Base-by-base conservation (phyloP, 2,888 invertebrate genomes). In the Pristionchus maxplancki region DNA sequence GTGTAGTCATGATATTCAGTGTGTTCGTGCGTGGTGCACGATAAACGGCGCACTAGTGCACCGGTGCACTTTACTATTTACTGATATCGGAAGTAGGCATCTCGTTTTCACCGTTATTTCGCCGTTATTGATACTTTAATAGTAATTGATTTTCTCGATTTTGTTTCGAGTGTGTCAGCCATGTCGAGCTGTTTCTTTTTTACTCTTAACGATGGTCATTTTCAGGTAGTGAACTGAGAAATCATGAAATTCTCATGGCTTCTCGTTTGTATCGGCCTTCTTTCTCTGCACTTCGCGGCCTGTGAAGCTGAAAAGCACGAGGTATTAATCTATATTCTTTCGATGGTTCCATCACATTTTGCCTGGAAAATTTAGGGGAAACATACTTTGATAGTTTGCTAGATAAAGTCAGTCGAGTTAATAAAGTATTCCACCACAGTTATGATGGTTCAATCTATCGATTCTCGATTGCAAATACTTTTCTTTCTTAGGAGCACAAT, bases 161-260 rank as follows among this genome's bases (percentile, higher is more conserved):
- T 31, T 71, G 37, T 71, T 37, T 24, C 13, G 58, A 37, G 13
- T 11, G 31, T 37, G 37, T 40, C 37, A 20, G 4, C 37, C 15
- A 31, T 37, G 20, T 24, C 20, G 24, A 6, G 24, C 37, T 71
- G 20, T 6, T 37, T 37, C 9, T 2, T 1, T 17, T 34, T 8
- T 5, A 8, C 6, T 20, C 24, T 37, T 1, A 71, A 8, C 37
- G 20, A 15, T 8, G 17, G 6, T 48, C n/a, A 20, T n/a, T 78
- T 11, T 48, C 78, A 78, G 78, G 78, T 78, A 44, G 11, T 78
- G n/a, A 78, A 78, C 78, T 48, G 78, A 24, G 44, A 78, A 78
- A 78, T n/a, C 15, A 78, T 78, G 78, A 78, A 78, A 17, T 78
- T 78, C 44, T 24, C 48, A 44, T 78, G 78, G 78, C 78, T 78